Evolutionary conservation across 1,140 invertebrate species (phyloP), one percentile per base, ranked within the genome.

Genomic region (Rhagoletis pomonella): DNA sequence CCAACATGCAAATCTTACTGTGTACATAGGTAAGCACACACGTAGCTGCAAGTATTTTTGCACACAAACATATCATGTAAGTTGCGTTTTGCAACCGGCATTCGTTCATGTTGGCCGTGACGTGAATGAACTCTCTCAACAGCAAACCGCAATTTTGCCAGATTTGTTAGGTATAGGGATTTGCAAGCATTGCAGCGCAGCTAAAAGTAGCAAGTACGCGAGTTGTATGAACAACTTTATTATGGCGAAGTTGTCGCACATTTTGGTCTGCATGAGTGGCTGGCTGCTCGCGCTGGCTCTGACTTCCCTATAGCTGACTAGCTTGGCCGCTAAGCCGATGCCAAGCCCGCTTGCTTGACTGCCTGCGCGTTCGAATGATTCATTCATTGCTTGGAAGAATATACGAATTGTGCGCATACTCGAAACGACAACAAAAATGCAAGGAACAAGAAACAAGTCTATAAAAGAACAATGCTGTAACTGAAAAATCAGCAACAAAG

Each of bases 61-160:
- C 14, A 14, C n/a, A n/a, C 60, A 62, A 17, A 62, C 2, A 62
- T 2, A 62, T 17, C n/a, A 81, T 55, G 47, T 81, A 47, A n/a
- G 44, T 81, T 81, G 73, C 17, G 73, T 55, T 50, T 81, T 81
- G 47, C 47, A 81, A 55, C 73, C 73, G 73, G 73, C 47, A 47
- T 81, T 55, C 47, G 73, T 81, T 55, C 47, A 47, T 81, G 73
- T 81, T 81, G 73, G 73, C 47, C 47, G 73, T 17, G 47, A 55
- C 73, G 73, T 81, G 73, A 81, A 81, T 81, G 73, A 81, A 81
- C 73, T 55, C 73, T 81, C 73, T 81, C 29, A 81, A 81, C 47
- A 55, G n/a, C 73, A 42, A n/a, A 9, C 47, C 47, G 47, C 73
- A 29, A 81, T 81, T 81, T 58, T 55, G 73, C 50, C 47, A n/a